Conservation (phyloP, 2,113 vertebrate species). For the Hippocampus barbouri region DNA sequence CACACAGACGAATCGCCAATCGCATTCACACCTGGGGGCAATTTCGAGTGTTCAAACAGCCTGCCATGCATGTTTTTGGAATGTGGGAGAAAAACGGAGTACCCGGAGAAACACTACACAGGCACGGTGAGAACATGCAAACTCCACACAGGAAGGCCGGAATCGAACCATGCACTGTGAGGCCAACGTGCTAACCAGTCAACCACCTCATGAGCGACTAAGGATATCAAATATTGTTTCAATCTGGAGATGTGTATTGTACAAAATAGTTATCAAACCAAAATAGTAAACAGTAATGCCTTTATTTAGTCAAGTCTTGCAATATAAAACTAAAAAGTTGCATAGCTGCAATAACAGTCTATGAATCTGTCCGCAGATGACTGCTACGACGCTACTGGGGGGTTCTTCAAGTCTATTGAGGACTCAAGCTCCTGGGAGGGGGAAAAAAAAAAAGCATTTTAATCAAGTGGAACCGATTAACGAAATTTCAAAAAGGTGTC, state of each 20-base stretch:
- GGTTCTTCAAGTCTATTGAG: conserved; percentile 31
- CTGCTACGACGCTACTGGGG: not conserved
- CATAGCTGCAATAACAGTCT: not conserved
- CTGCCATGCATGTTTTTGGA: too few relatives aligned
- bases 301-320: not conserved
- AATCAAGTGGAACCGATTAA: not conserved
- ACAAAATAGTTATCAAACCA: not conserved
- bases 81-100: too few relatives aligned
- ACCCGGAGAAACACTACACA: too few relatives aligned
- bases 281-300: not conserved
- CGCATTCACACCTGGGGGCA: too few relatives aligned
- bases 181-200: too few relatives aligned
- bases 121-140: too few relatives aligned
- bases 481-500: not conserved
- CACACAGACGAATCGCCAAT: too few relatives aligned
- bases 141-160: too few relatives aligned
- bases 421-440: conserved; percentile 53
- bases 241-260: not conserved
- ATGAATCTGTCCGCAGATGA: not conserved
- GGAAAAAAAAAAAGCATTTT: not conserved
- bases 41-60: too few relatives aligned
- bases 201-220: not conserved
- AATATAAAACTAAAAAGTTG: not conserved
- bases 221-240: not conserved
- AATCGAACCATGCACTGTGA: too few relatives aligned